Conservation (phyloP, 2,888 invertebrate species). For the Brenthis hecate region DNA sequence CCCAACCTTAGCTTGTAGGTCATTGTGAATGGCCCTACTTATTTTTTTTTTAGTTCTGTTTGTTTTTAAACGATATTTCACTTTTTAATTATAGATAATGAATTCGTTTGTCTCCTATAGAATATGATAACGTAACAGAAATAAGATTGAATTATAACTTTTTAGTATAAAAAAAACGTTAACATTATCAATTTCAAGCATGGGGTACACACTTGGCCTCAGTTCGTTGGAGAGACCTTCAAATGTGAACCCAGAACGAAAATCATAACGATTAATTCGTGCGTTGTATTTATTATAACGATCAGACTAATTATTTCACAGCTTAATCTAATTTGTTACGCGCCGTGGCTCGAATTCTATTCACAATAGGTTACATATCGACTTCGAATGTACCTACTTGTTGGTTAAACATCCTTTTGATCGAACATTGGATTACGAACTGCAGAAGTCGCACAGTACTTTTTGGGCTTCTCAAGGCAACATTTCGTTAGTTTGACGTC, state of each 20-base stretch:
- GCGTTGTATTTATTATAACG: conserved; percentile 51
- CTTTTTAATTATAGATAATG: too few relatives aligned
- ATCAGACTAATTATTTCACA: conserved; percentile 72
- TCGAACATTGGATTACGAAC: conserved; percentile 23
- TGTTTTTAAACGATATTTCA: background rate
- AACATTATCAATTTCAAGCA: conserved; percentile 18
- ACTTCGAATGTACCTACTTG: conserved; percentile 33
- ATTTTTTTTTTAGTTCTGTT: conserved; percentile 12
- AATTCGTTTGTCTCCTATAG: too few relatives aligned
- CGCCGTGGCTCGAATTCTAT: conserved; percentile 45
- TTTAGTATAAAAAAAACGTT: background rate
- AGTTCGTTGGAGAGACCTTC: conserved; percentile 30
- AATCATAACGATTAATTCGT: conserved; percentile 45
- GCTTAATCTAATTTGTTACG: conserved; percentile 70
- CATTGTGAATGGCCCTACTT: conserved; percentile 32
- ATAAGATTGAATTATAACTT: too few relatives aligned
- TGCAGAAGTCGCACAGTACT: conserved; percentile 18
- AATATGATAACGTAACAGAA: too few relatives aligned
- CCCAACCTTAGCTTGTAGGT: conserved; percentile 34
- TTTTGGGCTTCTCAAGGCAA: conserved; percentile 12
- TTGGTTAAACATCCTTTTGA: conserved; percentile 38
- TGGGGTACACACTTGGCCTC: conserved; percentile 15
- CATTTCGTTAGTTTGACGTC: conserved; percentile 2
- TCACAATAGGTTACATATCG: conserved; percentile 23
- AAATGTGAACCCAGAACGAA: conserved; percentile 29